Base-by-base conservation (phyloP, 2,797 vertebrate species). In the Myoxocephalus aenaeus region DNA sequence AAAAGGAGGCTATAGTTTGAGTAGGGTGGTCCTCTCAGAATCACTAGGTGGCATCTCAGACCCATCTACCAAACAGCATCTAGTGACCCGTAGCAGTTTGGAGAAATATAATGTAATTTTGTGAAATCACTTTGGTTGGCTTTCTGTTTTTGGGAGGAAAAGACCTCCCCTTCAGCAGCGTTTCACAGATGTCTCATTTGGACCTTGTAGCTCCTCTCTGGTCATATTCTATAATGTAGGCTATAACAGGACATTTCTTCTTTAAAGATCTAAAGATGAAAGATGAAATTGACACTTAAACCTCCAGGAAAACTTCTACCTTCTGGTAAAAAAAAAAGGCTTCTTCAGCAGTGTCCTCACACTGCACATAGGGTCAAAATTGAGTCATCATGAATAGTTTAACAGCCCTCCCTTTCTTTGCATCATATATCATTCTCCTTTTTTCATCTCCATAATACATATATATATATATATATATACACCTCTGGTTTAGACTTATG, bases 11-110 rank as follows among this genome's bases (percentile, higher is more conserved):
- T 40, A 73, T 62, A 68, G 75, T 83, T 80, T 66, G 42, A 77
- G 68, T 14, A 46, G 54, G 46, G 17, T 70, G 77, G 76, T 87
- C 79, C 69, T 48, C 32, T 85, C 80, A 77, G 51, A 79, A 89
- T 89, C 88, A 85, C 84, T 85, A 89, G 89, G 70, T 91, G 87
- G 88, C 89, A 90, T 88, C 83, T 92, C 73, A 87, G 68, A 83
- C 74, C 65, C 54, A 34, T 86, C 27, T 62, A 82, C 56, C 54
- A 70, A 71, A 59, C 69, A 46, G 59, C 36, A 68, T 65, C 2
- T 20, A 20, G 32, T 14, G 18, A 62, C 27, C 44, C 1, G 1
- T 38, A 18, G 72, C 12, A 50, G 20, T 71, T 63, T 66, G 59
- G 50, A 63, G 59, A 62, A 7, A 27, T 63, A 1, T 0, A n/a